A percentile compares a stretch with the other conserved stretches of the same genome.
Conservation (phyloP, 92 coral and sea anemone genomes). For the Paramuricea clavata region DNA sequence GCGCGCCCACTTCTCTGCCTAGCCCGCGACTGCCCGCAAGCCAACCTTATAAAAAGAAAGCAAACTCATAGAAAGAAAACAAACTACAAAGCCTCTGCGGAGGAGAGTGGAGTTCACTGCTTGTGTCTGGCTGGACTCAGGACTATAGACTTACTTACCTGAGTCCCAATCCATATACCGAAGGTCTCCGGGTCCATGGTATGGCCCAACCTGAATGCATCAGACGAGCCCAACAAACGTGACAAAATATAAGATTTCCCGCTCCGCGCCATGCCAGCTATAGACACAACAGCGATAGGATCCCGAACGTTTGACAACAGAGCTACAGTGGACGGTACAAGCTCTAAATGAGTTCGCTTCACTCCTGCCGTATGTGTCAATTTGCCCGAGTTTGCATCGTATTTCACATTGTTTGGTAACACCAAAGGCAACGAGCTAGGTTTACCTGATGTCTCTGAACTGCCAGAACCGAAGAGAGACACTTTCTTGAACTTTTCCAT, state of each 20-base stretch:
- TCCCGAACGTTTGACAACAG: constrained; percentile 65
- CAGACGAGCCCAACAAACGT: constrained; percentile 74
- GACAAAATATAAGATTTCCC: constrained; percentile 89
- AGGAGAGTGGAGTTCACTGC: not conserved
- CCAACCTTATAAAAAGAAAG: too few species aligned
- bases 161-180: constrained; percentile 82
- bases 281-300: constrained; percentile 83
- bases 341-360: constrained; percentile 62
- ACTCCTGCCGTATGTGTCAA: constrained; percentile 44
- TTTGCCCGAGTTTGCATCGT: constrained; percentile 65
- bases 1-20: too few species aligned
- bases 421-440: constrained; percentile 70
- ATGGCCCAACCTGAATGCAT: constrained; percentile 85
- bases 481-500: constrained; percentile 18
- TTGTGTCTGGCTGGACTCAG: not conserved
- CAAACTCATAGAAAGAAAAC: too few species aligned
- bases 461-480: not conserved
- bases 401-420: constrained; percentile 75
- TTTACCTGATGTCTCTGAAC: not conserved
- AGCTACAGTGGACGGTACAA: constrained; percentile 66
- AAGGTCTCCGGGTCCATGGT: constrained; percentile 82
- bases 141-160: constrained; percentile 65
- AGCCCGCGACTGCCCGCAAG: too few species aligned
- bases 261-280: constrained; percentile 88
- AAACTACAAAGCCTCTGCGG: too few species aligned